phyloP scores from a whole-genome alignment of 1,140 invertebrate genomes.

The Limonius californicus region DNA sequence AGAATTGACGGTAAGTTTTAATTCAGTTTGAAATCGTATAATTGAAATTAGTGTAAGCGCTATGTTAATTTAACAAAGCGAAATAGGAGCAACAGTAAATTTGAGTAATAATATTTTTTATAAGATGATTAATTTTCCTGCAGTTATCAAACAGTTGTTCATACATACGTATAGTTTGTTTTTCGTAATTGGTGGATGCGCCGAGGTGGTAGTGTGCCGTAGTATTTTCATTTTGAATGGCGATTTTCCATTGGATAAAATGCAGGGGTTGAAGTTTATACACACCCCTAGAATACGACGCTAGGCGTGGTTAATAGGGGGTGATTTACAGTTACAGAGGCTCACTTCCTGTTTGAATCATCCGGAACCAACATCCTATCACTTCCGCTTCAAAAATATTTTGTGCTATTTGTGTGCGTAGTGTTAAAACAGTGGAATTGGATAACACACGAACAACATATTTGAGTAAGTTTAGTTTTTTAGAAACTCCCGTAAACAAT shows the following conservation, averaged over 20 bases:
- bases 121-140: conserved; percentile 8
- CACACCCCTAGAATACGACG: conserved; percentile 12
- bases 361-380: background rate
- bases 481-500: too few relatives aligned
- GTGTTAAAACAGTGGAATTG: background rate
- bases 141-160: background rate
- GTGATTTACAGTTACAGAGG: background rate
- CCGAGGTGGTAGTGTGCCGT: conserved; percentile 12
- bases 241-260: conserved; percentile 15
- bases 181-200: conserved; percentile 14
- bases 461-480: too few relatives aligned
- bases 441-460: too few relatives aligned
- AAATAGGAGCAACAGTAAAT: too few relatives aligned
- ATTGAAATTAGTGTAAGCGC: too few relatives aligned
- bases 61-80: too few relatives aligned
- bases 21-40: too few relatives aligned
- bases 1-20: too few relatives aligned
- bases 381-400: background rate
- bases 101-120: background rate
- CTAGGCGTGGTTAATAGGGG: conserved; percentile 11
- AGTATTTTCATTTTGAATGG: conserved; percentile 10
- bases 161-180: background rate
- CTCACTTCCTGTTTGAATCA: conserved; percentile 14
- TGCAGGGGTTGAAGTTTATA: conserved; percentile 9
- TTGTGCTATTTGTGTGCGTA: background rate